These are phyloP conservation scores for Micrasema longulum DNA, from an alignment of 1,140 invertebrate species.

Conservation along the genomic window DNA sequence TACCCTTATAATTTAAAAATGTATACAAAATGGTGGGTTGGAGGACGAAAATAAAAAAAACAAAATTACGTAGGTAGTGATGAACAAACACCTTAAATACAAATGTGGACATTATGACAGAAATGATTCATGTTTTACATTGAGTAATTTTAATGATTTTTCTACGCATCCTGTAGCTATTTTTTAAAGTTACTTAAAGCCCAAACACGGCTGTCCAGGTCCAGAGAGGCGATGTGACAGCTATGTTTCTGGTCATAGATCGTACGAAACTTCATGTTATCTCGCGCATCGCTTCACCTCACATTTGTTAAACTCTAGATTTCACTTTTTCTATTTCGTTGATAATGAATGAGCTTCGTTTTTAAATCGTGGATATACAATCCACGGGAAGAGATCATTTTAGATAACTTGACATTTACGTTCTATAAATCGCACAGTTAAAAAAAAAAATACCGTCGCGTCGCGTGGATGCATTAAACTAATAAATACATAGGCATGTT, in stretches of 20 bases:
- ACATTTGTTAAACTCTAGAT: conserved; percentile 21
- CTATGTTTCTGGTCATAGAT: conserved; percentile 25
- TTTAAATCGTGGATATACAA: conserved; percentile 8
- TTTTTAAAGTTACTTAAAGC: conserved; percentile 1
- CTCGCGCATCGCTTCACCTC: conserved; percentile 34
- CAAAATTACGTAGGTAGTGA: too few relatives aligned
- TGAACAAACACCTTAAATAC: too few relatives aligned
- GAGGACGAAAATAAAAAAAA: too few relatives aligned
- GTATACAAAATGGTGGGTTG: too few relatives aligned
- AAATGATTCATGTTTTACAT: too few relatives aligned
- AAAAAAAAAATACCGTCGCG: background rate
- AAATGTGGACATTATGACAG: too few relatives aligned
- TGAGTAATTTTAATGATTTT: too few relatives aligned
- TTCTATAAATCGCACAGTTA: background rate
- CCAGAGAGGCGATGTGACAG: conserved; percentile 9
- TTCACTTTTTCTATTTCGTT: conserved; percentile 9
- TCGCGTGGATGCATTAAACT: background rate
- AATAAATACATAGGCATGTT: background rate
- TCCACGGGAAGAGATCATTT: background rate
- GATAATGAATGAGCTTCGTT: conserved; percentile 27
- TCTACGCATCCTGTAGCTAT: too few relatives aligned
- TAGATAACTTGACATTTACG: background rate
- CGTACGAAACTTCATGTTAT: conserved; percentile 31
- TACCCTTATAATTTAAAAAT: too few relatives aligned
- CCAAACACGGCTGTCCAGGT: background rate